Conservation (phyloP, 2,797 vertebrate species). For the Rhincodon typus region DNA sequence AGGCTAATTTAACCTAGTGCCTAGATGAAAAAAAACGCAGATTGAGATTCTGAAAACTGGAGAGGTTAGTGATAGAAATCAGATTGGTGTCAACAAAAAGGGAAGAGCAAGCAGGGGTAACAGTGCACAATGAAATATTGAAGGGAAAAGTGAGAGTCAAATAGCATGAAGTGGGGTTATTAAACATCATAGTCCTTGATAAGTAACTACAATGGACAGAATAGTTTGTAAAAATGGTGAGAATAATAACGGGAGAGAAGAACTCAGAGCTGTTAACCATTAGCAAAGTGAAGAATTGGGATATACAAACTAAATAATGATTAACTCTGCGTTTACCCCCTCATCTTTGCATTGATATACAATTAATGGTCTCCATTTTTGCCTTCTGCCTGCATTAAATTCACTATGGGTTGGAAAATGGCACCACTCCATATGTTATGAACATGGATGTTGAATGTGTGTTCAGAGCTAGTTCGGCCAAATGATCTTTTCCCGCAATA, state of each 20-base stretch:
- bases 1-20: background rate
- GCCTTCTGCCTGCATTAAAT: background rate
- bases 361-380: background rate
- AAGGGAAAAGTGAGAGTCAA: background rate
- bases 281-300: background rate
- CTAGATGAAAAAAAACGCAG: background rate
- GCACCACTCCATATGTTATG: background rate
- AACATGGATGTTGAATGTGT: background rate
- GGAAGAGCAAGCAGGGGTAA: background rate
- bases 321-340: background rate
- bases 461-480: background rate
- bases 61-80: background rate
- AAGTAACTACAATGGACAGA: background rate
- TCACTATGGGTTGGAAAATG: background rate
- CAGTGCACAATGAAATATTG: background rate
- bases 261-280: background rate
- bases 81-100: background rate
- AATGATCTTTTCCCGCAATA: background rate
- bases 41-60: background rate
- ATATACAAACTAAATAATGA: background rate
- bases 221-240: background rate
- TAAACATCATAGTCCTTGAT: background rate
- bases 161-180: background rate
- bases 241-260: background rate
- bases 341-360: background rate